Conservation (phyloP, 2,113 vertebrate genomes). For the Elephas maximus region DNA sequence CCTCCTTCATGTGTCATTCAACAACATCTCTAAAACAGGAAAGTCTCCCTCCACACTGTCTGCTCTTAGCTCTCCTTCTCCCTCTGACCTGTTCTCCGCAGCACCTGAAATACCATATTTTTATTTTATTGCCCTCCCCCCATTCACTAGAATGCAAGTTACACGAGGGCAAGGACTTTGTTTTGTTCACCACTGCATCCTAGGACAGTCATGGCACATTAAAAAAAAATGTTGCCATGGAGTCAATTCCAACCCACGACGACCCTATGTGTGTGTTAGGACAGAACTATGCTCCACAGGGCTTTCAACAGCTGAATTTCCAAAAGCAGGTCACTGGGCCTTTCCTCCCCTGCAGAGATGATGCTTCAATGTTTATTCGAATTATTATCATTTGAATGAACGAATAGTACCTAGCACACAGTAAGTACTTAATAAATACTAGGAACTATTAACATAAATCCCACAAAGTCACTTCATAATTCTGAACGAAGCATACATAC, state of each 20-base stretch:
- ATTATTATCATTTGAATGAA: constrained; percentile 10
- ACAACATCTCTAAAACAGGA: neutral
- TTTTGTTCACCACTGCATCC: neutral
- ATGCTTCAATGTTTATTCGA: neutral
- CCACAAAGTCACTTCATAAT: neutral
- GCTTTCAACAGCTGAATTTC: neutral
- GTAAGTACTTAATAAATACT: neutral
- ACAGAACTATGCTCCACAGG: neutral
- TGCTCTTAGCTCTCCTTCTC: neutral
- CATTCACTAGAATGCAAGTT: neutral
- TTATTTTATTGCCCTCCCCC: neutral
- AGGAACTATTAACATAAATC: neutral
- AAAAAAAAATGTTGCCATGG: neutral
- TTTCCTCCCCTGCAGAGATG: neutral
- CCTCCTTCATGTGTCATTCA: neutral
- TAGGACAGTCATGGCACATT: neutral
- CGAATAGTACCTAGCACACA: neutral
- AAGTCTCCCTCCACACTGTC: neutral
- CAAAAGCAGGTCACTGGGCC: neutral
- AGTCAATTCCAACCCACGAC: neutral
- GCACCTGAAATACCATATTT: neutral
- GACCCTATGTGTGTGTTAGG: neutral
- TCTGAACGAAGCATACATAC: constrained; percentile 85
- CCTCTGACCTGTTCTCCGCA: neutral
- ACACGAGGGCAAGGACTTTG: neutral